These are phyloP conservation scores for Asobara japonica DNA, from an alignment of 1,140 invertebrate species.

Conservation along the genomic window DNA sequence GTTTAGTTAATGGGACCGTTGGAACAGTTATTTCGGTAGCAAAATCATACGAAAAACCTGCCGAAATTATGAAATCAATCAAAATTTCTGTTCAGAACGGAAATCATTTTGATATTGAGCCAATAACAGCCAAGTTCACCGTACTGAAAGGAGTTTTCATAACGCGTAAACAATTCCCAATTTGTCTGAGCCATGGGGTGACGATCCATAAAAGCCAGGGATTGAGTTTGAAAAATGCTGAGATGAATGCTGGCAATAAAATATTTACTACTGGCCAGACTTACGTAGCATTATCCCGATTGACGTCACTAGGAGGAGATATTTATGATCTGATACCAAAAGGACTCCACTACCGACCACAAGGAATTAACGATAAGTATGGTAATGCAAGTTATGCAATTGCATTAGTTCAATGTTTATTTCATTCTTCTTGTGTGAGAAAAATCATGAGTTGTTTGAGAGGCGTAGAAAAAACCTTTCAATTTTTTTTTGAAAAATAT, in stretches of 20 bases:
- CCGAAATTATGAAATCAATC: background rate
- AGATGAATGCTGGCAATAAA: conserved; percentile 50
- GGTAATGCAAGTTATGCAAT: background rate
- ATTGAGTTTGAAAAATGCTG: no score
- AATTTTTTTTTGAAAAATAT: no score
- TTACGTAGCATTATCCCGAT: conserved; percentile 55
- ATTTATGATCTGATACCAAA: background rate
- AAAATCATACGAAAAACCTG: background rate
- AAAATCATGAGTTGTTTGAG: no score
- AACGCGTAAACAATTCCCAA: conserved; percentile 56
- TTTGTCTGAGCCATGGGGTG: conserved; percentile 52
- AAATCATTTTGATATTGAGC: conserved; percentile 37
- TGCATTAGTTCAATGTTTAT: conserved; percentile 6
- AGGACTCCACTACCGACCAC: background rate
- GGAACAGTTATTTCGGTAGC: conserved; percentile 37
- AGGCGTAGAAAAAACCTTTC: no score
- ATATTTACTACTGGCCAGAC: conserved; percentile 50
- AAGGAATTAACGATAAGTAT: background rate
- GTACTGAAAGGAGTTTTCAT: conserved; percentile 48
- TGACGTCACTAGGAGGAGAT: conserved; percentile 45
- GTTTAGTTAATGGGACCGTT: conserved; percentile 48
- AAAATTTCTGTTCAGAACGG: background rate
- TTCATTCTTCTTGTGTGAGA: background rate
- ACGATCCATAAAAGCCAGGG: no score
- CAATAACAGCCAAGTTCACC: conserved; percentile 46